phyloP scores from a whole-genome alignment of 2,113 vertebrate genomes.

The Ahaetulla prasina region DNA sequence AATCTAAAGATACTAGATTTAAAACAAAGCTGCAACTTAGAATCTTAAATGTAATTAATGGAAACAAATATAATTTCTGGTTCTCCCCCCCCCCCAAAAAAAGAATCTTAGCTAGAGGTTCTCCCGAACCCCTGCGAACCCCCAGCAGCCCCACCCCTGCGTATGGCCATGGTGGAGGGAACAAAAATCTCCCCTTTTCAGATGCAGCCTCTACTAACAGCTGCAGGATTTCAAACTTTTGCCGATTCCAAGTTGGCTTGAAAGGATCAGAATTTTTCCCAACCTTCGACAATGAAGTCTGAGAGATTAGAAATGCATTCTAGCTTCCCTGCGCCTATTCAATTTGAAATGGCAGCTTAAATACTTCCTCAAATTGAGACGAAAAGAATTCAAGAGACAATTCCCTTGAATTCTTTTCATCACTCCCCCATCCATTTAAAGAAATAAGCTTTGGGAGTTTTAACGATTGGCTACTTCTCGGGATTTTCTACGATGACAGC shows the following conservation, averaged over 20 bases:
- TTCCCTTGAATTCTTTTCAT: background rate
- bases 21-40: too few species aligned
- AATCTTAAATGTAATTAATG: too few species aligned
- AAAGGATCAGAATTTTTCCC: background rate
- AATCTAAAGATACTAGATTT: too few species aligned
- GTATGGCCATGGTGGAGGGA: background rate
- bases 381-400: background rate
- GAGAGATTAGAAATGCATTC: background rate
- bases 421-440: background rate
- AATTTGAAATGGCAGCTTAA: background rate
- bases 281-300: background rate
- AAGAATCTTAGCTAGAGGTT: too few species aligned
- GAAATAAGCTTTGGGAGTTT: constrained; percentile 29
- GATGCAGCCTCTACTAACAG: background rate
- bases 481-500: constrained; percentile 31
- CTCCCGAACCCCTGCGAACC: too few species aligned
- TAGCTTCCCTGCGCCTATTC: background rate
- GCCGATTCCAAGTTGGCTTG: background rate
- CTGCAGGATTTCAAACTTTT: background rate
- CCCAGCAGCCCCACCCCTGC: too few species aligned
- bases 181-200: background rate
- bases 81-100: too few species aligned
- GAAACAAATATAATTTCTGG: too few species aligned
- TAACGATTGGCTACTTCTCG: constrained; percentile 37
- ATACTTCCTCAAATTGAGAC: background rate